phyloP scores from a whole-genome alignment of 2,888 invertebrate species.

The Acheta domesticus region DNA sequence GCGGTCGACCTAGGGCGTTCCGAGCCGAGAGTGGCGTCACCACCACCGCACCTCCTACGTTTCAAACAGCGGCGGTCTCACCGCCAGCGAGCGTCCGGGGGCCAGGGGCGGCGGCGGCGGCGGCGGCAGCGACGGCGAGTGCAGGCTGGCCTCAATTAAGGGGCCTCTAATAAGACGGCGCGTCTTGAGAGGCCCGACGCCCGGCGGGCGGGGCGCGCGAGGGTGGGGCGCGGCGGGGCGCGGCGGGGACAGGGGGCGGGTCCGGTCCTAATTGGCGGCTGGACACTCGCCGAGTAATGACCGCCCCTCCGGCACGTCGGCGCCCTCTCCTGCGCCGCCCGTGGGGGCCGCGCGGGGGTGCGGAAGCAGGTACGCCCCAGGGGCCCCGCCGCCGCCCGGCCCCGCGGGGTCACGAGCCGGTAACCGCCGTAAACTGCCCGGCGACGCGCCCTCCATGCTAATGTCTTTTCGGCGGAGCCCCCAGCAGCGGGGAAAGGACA shows the following conservation, averaged over 20 bases:
- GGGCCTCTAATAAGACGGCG: constrained; percentile 18
- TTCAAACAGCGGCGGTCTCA: neutral
- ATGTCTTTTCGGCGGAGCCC: neutral
- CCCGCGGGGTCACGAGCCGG: constrained; percentile 9
- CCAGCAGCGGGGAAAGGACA: neutral
- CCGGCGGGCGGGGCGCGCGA: neutral
- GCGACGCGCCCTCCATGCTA: neutral
- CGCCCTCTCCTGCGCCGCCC: neutral
- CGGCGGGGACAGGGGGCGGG: neutral
- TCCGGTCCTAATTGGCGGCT: neutral
- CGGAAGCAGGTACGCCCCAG: neutral
- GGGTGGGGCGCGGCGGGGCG: neutral
- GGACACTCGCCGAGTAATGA: constrained; percentile 10
- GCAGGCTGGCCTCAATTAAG: neutral
- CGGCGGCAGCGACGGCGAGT: neutral
- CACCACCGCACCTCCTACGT: neutral
- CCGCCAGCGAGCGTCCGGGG: neutral
- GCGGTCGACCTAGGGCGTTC: neutral
- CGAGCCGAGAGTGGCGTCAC: neutral
- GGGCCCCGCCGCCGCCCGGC: neutral
- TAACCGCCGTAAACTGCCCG: neutral
- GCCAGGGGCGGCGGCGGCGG: neutral
- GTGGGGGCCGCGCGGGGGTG: neutral
- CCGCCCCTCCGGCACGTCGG: neutral
- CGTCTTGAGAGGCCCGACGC: constrained; percentile 9